These are phyloP conservation scores for Linyphia triangularis DNA, from an alignment of 2,888 invertebrate genomes.

Conservation along the genomic window DNA sequence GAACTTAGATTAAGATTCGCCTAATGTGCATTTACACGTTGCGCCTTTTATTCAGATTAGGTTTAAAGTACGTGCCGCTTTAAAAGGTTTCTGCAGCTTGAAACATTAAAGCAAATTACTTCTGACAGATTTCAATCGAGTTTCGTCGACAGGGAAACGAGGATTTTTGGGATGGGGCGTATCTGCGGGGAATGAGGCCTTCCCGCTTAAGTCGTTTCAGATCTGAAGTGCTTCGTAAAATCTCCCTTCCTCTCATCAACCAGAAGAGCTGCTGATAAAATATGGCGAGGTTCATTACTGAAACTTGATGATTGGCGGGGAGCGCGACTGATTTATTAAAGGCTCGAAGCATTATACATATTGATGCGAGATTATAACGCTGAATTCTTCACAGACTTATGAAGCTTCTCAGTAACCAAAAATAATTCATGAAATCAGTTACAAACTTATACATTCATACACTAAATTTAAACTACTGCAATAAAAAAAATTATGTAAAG, in stretches of 20 bases:
- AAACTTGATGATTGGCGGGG: background rate
- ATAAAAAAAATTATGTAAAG: no score
- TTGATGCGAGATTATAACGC: background rate
- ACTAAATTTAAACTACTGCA: no score
- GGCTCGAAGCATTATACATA: background rate
- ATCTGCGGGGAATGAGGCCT: background rate
- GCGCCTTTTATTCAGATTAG: constrained; percentile 13
- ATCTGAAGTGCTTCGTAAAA: background rate
- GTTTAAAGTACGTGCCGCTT: constrained; percentile 6
- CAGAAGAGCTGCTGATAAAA: background rate
- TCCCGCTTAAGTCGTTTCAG: background rate
- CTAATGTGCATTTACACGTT: constrained; percentile 41
- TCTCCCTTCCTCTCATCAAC: background rate
- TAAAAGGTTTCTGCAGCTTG: constrained; percentile 52
- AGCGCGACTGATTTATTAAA: background rate
- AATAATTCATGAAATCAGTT: no score
- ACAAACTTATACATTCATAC: no score
- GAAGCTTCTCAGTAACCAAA: no score
- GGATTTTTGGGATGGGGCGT: constrained; percentile 22
- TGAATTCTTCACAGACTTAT: background rate
- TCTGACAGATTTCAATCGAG: constrained; percentile 42
- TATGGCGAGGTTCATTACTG: background rate
- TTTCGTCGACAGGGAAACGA: background rate
- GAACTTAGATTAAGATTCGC: constrained; percentile 30
- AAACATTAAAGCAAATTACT: constrained; percentile 41